phyloP scores from a whole-genome alignment of 1,140 invertebrate genomes.

The Drosophila insularis region DNA sequence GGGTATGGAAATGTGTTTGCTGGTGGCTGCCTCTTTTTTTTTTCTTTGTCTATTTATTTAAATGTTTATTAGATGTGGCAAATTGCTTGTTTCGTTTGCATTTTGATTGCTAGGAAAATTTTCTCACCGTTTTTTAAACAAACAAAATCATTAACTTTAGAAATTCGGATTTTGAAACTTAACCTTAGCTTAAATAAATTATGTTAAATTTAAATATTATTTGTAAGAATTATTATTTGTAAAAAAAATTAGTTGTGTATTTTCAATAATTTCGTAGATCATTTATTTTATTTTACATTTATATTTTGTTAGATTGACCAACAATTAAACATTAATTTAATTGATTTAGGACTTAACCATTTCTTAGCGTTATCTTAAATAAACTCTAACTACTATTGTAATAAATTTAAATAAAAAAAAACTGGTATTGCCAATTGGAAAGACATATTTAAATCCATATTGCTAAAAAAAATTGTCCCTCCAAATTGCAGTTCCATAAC shows the following conservation, averaged over 20 bases:
- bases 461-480: no score
- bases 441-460: no score
- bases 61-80: conserved; percentile 11
- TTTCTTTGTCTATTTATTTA: not conserved
- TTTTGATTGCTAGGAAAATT: not conserved
- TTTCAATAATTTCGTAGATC: no score
- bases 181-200: not conserved
- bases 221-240: no score
- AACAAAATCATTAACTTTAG: not conserved
- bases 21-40: not conserved
- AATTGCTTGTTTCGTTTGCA: conserved; percentile 8
- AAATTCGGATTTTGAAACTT: not conserved
- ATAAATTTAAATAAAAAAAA: no score
- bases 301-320: no score
- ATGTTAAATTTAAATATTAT: not conserved
- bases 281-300: no score
- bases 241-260: not conserved
- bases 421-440: no score
- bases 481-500: not conserved
- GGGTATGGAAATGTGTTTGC: not conserved
- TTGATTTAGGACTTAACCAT: no score
- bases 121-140: not conserved
- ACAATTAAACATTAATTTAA: no score
- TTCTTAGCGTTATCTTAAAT: no score
- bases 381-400: no score